Evolutionary conservation across 2,797 vertebrate genomes (phyloP), one percentile per base, ranked within the genome.

Genomic region (Sarcophilus harrisii): DNA sequence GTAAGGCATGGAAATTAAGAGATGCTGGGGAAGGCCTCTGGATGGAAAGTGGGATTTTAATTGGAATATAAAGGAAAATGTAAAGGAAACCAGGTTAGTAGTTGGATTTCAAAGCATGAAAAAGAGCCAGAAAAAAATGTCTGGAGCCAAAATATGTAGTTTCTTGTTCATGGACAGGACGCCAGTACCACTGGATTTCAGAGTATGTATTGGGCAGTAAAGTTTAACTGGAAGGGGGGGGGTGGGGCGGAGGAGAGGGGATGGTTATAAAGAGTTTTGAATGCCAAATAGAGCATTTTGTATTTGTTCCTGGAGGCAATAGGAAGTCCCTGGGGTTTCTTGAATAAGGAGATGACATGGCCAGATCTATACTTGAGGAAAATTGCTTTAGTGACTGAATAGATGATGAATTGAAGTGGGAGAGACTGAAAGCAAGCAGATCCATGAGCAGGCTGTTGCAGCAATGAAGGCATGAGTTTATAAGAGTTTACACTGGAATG

Each of bases 241-340:
- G 60, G 3, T 1, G n/a, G 66, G 8, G 2, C 6, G n/a, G 49
- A 4, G 60, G 3, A 5, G n/a, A n/a, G 8, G 0, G 16, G n/a
- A 49, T 49, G 49, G n/a, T 81, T 81, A 81, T 21, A 1, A 81
- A 45, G n/a, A 8, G 18, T 21, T 24, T 45, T 81, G 30, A 45
- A 81, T 81, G n/a, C 18, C 18, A 73, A 38, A 38, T 21, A 73
- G n/a, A 73, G 5, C 1, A 21, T 38, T 21, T 38, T 38, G 16
- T 21, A 73, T 73, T n/a, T 73, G n/a, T 73, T 73, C 16, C 66
- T 73, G 16, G 5, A 73, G 5, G 66, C 66, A 38, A 38, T 73
- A 21, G 6, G 29, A n/a, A 73, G 18, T 29, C n/a, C 38, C 66
- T 73, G n/a, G 5, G 32, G 66, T 73, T 38, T 73, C 66, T 73